Base-by-base conservation (phyloP, 1,140 invertebrate genomes). In the Caenorhabditis latens region DNA sequence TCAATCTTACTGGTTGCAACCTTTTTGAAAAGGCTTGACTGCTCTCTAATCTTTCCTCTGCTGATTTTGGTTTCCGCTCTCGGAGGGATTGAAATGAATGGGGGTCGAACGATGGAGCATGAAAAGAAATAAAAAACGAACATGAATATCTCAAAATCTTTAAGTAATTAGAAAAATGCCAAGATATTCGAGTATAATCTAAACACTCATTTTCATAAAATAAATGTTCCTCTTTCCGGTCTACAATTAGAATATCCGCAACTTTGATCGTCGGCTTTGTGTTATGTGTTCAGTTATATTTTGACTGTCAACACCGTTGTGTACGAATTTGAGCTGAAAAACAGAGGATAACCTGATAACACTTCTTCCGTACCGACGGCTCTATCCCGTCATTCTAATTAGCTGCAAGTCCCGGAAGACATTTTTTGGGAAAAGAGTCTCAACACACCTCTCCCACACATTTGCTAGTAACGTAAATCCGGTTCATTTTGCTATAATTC, bases 341-440 rank as follows among this genome's bases (percentile, higher is more conserved):
- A 71, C 42, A 65, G 4, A 43, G 65, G 65, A 71, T 71, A 71
- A 71, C 65, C 40, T 71, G 65, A 71, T 71, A 71, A 71, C 42
- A 71, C 16, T 19, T 71, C 40, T 71, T 43, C 65, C 42, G 65
- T 71, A 71, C 42, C 65, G 21, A 40, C 40, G 4, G 19, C 9
- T 71, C 43, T 71, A 43, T 71, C 40, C 19, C 65, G 65, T 71
- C 65, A 71, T 16, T 71, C 19, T 43, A 71, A 71, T 71, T 43
- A 71, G 42, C 4, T n/a, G 8, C 42, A 46, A 71, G 14, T 71
- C 65, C 65, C 65, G 65, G 40, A 71, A 71, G 65, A 46, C 65
- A 71, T 43, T 71, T 71, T 43, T 71, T 43, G 14, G 65, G 65
- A 9, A 71, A 14, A 8, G 11, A 16, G 21, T 40, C 32, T 2